Conservation (phyloP, 2,888 invertebrate species). For the Amiota mariae region DNA sequence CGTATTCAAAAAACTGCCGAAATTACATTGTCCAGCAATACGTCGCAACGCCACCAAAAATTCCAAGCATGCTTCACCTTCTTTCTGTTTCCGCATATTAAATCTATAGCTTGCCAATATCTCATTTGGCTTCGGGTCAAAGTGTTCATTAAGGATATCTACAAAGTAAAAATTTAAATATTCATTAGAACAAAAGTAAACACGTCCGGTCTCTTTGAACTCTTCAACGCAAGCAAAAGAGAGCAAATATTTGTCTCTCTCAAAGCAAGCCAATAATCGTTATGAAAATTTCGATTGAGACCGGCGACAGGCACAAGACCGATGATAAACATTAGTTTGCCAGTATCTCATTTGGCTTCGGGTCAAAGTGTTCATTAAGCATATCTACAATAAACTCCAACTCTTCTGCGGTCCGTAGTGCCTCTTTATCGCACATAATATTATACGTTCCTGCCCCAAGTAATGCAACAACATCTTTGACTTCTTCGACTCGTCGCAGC, state of each 20-base stretch:
- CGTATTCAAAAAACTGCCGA: conserved; percentile 24
- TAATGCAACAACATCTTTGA: conserved; percentile 27
- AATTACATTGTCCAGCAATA: conserved; percentile 25
- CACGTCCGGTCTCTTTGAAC: no score
- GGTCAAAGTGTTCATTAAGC: conserved; percentile 26
- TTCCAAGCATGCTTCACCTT: conserved; percentile 21
- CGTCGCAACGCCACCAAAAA: conserved; percentile 28
- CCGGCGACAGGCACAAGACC: no score
- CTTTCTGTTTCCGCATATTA: conserved; percentile 32
- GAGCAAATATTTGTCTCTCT: no score
- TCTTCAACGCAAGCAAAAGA: no score
- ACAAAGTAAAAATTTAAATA: no score
- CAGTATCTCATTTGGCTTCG: conserved; percentile 33
- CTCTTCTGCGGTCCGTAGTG: conserved; percentile 20
- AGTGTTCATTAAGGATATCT: conserved; percentile 23
- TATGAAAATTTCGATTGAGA: no score
- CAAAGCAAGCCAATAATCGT: no score
- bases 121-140: conserved; percentile 33
- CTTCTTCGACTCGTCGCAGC: conserved; percentile 11
- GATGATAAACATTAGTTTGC: no score
- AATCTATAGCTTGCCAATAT: conserved; percentile 32
- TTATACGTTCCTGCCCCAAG: conserved; percentile 26
- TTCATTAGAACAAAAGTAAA: no score
- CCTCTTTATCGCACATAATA: conserved; percentile 31
- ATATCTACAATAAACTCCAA: conserved; percentile 20